Percentiles rank a stretch among this genome's conserved stretches.
These are phyloP conservation scores for Melanotaenia nigrans DNA, from an alignment of 2,797 vertebrate genomes.

Conservation along the genomic window DNA sequence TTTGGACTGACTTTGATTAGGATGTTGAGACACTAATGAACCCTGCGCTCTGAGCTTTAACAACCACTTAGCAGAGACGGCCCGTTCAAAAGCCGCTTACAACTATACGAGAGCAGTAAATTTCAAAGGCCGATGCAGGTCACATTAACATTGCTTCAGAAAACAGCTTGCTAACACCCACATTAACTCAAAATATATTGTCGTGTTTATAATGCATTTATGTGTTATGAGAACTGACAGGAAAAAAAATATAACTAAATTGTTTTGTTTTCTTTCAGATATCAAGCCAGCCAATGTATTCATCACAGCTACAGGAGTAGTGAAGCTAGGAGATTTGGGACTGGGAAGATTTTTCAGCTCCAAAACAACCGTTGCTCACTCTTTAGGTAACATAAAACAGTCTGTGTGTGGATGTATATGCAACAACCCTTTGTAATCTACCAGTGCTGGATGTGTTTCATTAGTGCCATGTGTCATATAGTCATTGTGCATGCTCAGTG, in stretches of 20 bases:
- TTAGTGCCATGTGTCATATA: constrained; percentile 84
- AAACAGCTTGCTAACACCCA: constrained; percentile 36
- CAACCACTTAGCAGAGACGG: constrained; percentile 63
- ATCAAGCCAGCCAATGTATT: constrained; percentile 99
- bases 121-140: constrained; percentile 67
- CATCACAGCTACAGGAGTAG: constrained; percentile 98
- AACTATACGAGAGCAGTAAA: constrained; percentile 65
- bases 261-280: constrained; percentile 78
- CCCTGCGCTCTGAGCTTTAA: constrained; percentile 69
- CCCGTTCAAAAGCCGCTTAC: constrained; percentile 63
- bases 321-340: constrained; percentile 97
- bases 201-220: constrained; percentile 10
- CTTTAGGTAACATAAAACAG: constrained; percentile 87
- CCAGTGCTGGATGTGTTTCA: constrained; percentile 84
- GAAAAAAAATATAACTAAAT: background rate
- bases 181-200: constrained; percentile 39
- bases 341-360: constrained; percentile 98
- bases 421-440: constrained; percentile 67
- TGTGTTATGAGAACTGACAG: background rate
- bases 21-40: constrained; percentile 71
- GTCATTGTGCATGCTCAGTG: constrained; percentile 62
- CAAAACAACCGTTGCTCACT: constrained; percentile 97
- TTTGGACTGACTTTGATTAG: constrained; percentile 72
- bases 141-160: constrained; percentile 53
- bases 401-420: background rate